A percentile compares a stretch with the other conserved stretches of the same genome.
These are phyloP conservation scores for Gasteruption jaculator DNA, from an alignment of 2,888 invertebrate genomes.

Conservation along the genomic window DNA sequence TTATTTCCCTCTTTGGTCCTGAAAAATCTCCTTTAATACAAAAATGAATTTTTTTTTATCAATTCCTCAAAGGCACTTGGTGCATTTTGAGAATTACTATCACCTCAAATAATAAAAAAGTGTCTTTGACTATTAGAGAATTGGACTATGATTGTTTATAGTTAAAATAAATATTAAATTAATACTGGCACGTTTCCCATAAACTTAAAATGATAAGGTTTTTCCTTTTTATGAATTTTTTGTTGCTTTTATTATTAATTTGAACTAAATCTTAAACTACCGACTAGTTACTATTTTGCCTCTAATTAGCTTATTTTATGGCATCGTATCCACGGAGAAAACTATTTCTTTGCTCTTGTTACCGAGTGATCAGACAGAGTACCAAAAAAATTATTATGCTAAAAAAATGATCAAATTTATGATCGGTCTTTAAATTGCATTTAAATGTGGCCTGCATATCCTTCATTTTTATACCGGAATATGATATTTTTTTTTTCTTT, in stretches of 20 bases:
- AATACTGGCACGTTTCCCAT: constrained; percentile 35
- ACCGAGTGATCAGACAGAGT: too few species aligned
- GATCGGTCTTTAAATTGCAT: too few species aligned
- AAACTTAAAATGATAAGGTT: too few species aligned
- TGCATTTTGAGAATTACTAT: constrained; percentile 14
- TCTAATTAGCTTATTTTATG: constrained; percentile 23
- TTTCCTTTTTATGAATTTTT: neutral
- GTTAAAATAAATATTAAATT: constrained; percentile 9
- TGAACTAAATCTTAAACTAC: neutral
- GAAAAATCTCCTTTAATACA: too few species aligned
- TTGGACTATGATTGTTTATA: constrained; percentile 7
- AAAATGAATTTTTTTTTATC: neutral
- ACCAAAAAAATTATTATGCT: too few species aligned
- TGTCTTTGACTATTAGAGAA: neutral
- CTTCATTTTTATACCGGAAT: constrained; percentile 19
- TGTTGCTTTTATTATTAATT: neutral
- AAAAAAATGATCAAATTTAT: too few species aligned
- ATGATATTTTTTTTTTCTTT: constrained; percentile 13
- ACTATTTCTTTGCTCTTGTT: too few species aligned
- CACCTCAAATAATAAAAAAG: constrained; percentile 8
- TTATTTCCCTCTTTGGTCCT: constrained; percentile 1
- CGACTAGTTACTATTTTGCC: neutral
- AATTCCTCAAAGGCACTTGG: constrained; percentile 19
- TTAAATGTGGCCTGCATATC: constrained; percentile 44
- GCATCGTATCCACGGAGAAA: constrained; percentile 39